Evolutionary conservation across 2,113 vertebrate genomes (phyloP).

Genomic region (Melanerpes formicivorus): DNA sequence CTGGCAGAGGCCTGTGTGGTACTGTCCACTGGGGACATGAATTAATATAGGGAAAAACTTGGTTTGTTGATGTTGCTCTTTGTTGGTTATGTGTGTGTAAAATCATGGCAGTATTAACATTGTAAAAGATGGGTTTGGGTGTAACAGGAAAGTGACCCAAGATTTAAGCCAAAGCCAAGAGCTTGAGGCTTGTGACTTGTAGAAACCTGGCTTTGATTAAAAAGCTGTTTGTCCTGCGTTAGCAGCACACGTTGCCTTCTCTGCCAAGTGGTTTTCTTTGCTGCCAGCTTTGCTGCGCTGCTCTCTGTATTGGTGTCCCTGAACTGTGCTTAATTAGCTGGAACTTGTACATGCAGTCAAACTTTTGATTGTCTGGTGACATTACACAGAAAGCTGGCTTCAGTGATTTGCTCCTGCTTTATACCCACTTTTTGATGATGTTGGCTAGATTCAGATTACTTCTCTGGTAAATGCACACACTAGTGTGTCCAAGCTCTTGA

Average conservation of each 20-base stretch:
- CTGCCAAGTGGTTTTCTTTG: background rate
- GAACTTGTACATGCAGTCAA: background rate
- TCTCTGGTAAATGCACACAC: background rate
- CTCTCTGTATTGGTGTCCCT: background rate
- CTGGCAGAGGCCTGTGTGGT: background rate
- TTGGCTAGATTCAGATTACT: background rate
- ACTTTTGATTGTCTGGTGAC: background rate
- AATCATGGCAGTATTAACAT: background rate
- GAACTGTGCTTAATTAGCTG: background rate
- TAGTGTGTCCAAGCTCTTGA: fast-evolving
- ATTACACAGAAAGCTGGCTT: background rate
- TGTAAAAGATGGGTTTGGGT: background rate
- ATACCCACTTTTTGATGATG: fast-evolving
- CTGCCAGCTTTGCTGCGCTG: background rate
- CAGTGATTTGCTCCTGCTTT: background rate
- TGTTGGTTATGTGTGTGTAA: background rate
- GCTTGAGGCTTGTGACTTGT: background rate
- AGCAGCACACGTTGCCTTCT: background rate
- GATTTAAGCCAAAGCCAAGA: background rate
- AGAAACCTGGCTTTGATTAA: constrained; percentile 40
- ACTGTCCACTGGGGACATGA: background rate
- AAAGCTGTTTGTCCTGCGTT: background rate
- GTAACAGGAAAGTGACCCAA: background rate
- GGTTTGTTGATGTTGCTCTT: background rate
- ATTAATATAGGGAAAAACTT: background rate